Conservation (phyloP, 2,113 vertebrate species). For the Varanus komodoensis region DNA sequence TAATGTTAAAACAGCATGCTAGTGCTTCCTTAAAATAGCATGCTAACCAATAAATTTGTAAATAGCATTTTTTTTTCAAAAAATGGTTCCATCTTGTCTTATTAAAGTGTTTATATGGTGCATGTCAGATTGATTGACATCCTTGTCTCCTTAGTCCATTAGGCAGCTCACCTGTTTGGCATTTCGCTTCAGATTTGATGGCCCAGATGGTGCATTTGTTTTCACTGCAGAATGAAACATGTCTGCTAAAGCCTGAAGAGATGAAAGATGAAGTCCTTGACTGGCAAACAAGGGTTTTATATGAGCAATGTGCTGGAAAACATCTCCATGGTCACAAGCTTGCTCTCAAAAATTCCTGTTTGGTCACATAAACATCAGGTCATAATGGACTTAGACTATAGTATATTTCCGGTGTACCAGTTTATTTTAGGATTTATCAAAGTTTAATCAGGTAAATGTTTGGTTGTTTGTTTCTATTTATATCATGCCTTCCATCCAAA, state of each 20-base stretch:
- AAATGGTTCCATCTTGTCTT: not conserved
- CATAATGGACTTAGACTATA: no score
- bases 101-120: not conserved
- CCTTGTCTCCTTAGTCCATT: not conserved
- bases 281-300: not conserved
- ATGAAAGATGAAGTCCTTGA: not conserved
- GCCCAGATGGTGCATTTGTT: not conserved
- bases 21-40: not conserved
- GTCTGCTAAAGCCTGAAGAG: not conserved
- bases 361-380: not conserved
- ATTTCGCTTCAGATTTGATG: not conserved
- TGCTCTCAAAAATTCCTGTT: not conserved
- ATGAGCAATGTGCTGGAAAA: not conserved
- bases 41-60: not conserved
- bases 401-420: no score
- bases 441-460: not conserved
- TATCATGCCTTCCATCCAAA: no score
- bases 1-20: not conserved
- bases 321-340: not conserved
- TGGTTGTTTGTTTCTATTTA: not conserved
- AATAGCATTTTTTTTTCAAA: not conserved
- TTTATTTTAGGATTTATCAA: not conserved
- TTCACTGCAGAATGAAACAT: not conserved
- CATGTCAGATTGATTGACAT: constrained; percentile 3
- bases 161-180: not conserved